phyloP scores from a whole-genome alignment of 2,113 vertebrate genomes.

The Ellobius talpinus region DNA sequence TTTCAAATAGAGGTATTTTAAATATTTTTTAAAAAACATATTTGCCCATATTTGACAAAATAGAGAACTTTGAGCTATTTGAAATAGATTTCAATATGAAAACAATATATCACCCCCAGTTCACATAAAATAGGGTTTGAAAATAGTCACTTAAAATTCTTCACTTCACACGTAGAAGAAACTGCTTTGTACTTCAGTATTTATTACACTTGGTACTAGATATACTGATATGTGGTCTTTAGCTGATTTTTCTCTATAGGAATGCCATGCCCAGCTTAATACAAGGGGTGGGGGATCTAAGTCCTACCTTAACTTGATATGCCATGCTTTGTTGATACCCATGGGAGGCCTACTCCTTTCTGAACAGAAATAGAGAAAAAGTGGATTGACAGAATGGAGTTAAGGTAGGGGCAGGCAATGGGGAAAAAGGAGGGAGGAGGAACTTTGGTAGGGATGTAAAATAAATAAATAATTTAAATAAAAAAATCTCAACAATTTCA shows the following conservation, averaged over 20 bases:
- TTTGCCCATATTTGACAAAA: conserved; percentile 55
- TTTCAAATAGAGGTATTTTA: conserved; percentile 62
- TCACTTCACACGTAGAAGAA: conserved; percentile 49
- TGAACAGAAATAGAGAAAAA: neutral
- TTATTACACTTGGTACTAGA: conserved; percentile 13
- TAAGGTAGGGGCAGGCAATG: neutral
- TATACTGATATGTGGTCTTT: neutral
- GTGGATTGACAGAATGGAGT: neutral
- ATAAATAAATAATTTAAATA: neutral
- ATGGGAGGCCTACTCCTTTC: neutral
- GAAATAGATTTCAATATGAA: conserved; percentile 37
- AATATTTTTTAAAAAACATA: conserved; percentile 34
- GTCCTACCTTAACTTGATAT: too few relatives aligned
- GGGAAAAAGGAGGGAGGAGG: neutral
- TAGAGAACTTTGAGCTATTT: conserved; percentile 35
- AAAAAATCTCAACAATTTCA: neutral
- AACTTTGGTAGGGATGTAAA: neutral
- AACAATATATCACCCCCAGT: conserved; percentile 19
- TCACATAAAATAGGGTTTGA: neutral
- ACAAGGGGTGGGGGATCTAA: too few relatives aligned
- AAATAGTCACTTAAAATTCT: neutral
- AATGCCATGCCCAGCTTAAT: too few relatives aligned
- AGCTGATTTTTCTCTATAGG: neutral
- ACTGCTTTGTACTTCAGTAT: conserved; percentile 25
- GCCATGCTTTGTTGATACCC: too few relatives aligned